These are phyloP conservation scores for Tiphia femorata DNA, from an alignment of 2,888 invertebrate species.

Conservation along the genomic window DNA sequence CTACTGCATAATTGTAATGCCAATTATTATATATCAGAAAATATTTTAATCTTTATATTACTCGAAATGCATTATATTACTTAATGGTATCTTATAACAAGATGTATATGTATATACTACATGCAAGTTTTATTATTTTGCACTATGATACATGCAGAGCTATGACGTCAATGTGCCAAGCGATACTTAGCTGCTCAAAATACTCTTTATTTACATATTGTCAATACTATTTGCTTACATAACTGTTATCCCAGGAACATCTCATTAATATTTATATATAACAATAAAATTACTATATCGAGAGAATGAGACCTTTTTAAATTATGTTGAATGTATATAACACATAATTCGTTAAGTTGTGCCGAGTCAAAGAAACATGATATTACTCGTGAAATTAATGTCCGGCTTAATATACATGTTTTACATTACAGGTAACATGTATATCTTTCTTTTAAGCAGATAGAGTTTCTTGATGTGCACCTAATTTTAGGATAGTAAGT, in stretches of 20 bases:
- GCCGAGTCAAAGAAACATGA: constrained; percentile 10
- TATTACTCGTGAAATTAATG: constrained; percentile 11
- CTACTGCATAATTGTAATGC: neutral
- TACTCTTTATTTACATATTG: constrained; percentile 10
- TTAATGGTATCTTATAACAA: constrained; percentile 6
- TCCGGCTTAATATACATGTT: constrained; percentile 2
- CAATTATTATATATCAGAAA: neutral
- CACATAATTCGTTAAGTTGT: constrained; percentile 15
- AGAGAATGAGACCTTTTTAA: constrained; percentile 22
- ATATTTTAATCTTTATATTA: no score
- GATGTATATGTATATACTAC: neutral
- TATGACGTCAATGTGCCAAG: constrained; percentile 40
- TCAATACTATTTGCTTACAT: constrained; percentile 1
- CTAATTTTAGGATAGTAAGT: no score
- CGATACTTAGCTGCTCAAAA: constrained; percentile 27
- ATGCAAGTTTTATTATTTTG: constrained; percentile 5
- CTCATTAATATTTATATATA: constrained; percentile 17
- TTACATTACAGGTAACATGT: constrained; percentile 5
- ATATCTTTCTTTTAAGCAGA: constrained; percentile 8
- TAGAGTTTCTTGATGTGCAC: neutral
- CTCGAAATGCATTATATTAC: neutral
- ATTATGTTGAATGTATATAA: constrained; percentile 27
- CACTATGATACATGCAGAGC: constrained; percentile 9
- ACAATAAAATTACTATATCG: constrained; percentile 22
- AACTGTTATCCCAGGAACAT: constrained; percentile 29